Base-by-base conservation (phyloP, 2,797 vertebrate genomes). In the Synaphobranchus kaupii region DNA sequence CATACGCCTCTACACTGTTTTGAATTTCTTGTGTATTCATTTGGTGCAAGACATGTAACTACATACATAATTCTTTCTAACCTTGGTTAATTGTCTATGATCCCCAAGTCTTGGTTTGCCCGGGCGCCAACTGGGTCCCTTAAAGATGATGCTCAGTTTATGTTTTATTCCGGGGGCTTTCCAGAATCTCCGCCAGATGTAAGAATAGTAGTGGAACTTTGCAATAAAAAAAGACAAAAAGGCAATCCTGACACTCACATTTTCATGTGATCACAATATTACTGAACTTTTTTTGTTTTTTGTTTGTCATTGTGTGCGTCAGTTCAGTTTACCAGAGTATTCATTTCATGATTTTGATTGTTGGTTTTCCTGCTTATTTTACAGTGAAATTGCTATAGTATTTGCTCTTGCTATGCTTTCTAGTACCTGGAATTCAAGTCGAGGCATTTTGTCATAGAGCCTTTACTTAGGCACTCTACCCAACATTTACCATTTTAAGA, bases 71-170 rank as follows among this genome's bases (percentile, higher is more conserved):
- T 44, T 2, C 31, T 8, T 91, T 93, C 92, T 90, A 88, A 98
- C 98, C 96, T 94, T 88, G 5, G 98, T 98, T 87, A 97, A 95
- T 88, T 96, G 93, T 52, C 91, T 92, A 91, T 92, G 95, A 91
- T 98, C 94, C 12, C 98, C 98, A 86, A 98, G 96, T 88, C 98
- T 96, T 91, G 95, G 91, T 95, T 97, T 97, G 86, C 97, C 98
- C 60, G 97, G 98, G 89, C 90, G 93, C 98, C 98, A 99, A 86
- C 98, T 97, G 13, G 98, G 98, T 76, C 98, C 98, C 86, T 98
- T 99, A 92, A 97, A 89, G 92, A 98, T 94, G 84, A 98, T 95
- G 86, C 94, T 97, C 89, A 99, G 86, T 92, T 98, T 99, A 93
- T 98, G 92, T 90, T 87, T 87, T 89, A 97, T 91, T 76, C 94